These are phyloP conservation scores for Palythoa caribaeorum DNA, from an alignment of 92 coral and sea anemone species.

Conservation along the genomic window DNA sequence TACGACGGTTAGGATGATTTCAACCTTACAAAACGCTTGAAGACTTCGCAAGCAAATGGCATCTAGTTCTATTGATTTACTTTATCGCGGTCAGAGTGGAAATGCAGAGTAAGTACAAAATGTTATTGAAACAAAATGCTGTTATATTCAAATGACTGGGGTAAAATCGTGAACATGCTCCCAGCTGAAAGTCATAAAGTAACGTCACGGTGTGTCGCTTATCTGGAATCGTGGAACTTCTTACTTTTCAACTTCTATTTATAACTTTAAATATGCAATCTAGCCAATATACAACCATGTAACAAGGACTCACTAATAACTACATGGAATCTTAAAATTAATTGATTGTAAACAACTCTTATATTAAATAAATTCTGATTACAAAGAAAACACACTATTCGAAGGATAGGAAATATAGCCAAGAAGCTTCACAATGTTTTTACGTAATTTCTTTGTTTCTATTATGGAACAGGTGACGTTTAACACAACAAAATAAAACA, in stretches of 20 bases:
- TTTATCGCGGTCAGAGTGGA: background rate
- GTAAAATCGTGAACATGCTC: background rate
- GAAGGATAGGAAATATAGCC: background rate
- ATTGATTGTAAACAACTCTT: too few species aligned
- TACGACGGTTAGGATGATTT: background rate
- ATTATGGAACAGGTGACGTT: background rate
- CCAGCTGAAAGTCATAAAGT: background rate
- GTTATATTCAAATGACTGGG: background rate
- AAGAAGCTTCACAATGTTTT: background rate
- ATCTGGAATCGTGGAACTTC: too few species aligned
- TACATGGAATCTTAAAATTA: too few species aligned
- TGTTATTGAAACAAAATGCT: background rate
- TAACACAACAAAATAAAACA: background rate
- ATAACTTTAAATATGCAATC: too few species aligned
- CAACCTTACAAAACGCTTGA: background rate
- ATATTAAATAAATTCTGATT: background rate
- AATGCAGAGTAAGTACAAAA: conserved; percentile 3
- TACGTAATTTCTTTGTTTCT: background rate
- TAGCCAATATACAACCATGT: too few species aligned
- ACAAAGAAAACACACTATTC: background rate
- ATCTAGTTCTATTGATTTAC: background rate
- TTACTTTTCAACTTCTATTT: too few species aligned
- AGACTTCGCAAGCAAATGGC: background rate
- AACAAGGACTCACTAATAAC: too few species aligned
- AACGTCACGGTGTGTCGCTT: too few species aligned